Evolutionary conservation across 92 coral and sea anemone genomes (phyloP), one percentile per base, ranked within the genome.

Genomic region (Anthopleura xanthogrammica): DNA sequence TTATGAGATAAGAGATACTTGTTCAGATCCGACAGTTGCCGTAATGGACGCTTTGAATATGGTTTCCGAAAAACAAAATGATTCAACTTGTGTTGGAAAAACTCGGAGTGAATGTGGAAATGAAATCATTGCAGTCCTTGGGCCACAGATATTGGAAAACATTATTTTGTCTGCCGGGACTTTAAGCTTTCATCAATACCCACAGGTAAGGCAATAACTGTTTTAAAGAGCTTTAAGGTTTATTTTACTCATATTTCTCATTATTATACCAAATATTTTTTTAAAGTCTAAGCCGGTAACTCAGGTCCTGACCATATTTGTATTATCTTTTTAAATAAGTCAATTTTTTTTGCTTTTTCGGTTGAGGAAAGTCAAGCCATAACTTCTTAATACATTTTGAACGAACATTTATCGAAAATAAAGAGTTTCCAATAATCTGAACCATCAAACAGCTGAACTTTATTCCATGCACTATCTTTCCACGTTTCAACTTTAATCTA

Each of bases 1-100:
- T 7, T 97, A 94, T 54, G 95, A 90, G 64, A 88, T 97, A 12
- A 78, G 91, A 81, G 98, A 97, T 82, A 86, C 97, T 12, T 91
- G 98, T 52, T 85, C 94, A 5, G 82, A 70, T 43, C 86, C 94
- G 3, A 86, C 56, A 1, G 65, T 68, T 2, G 92, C 95, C 36
- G 64, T 90, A n/a, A 89, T 76, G 60, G 91, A 84, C 22, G 88
- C 94, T 6, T 20, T 88, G 72, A 85, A 85, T 40, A 86, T 60
- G 39, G 41, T 39, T 43, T 52, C 43, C 76, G 17, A n/a, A 60
- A 85, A 58, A 74, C 29, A 60, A 20, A 36, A 24, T 43, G 60
- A 68, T 39, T 80, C 58, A 70, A 60, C 62, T 48, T 83, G 65
- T 65, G 52, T 1, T 29, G 40, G 57, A 81, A 29, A 80, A 9